Percentiles rank a stretch among this genome's conserved stretches.
These are phyloP conservation scores for Pseudorectes ferrugineus DNA, from an alignment of 2,113 vertebrate genomes.

Conservation along the genomic window DNA sequence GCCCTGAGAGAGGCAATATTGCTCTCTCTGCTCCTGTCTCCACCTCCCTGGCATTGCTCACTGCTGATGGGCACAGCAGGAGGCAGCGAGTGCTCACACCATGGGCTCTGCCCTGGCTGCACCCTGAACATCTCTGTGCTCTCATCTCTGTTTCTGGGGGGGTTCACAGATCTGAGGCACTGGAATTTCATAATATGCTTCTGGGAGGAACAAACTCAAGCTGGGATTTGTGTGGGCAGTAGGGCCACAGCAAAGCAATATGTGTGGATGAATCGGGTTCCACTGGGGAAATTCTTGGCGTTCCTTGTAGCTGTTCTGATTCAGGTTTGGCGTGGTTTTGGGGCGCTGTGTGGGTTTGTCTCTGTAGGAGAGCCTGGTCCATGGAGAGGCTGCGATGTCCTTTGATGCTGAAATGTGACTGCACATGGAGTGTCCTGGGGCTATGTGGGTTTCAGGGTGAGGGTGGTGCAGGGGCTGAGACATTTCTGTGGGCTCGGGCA, in stretches of 20 bases:
- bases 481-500: background rate
- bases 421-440: background rate
- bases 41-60: background rate
- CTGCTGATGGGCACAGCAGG: background rate
- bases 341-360: background rate
- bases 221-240: background rate
- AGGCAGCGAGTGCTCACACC: background rate
- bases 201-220: background rate
- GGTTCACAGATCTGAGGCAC: background rate
- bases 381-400: fast-evolving
- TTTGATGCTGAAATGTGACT: background rate
- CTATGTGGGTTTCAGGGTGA: background rate
- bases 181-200: background rate
- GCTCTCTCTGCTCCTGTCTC: background rate
- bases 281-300: background rate
- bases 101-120: background rate
- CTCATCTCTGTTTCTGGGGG: background rate
- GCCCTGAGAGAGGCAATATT: fast-evolving
- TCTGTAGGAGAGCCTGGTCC: background rate
- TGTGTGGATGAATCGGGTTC: background rate
- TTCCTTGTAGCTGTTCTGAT: background rate
- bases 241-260: background rate
- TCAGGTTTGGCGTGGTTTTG: background rate
- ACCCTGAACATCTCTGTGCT: background rate
- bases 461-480: background rate